Base-by-base conservation (phyloP, 2,113 vertebrate species). In the Ptilonorhynchus violaceus region DNA sequence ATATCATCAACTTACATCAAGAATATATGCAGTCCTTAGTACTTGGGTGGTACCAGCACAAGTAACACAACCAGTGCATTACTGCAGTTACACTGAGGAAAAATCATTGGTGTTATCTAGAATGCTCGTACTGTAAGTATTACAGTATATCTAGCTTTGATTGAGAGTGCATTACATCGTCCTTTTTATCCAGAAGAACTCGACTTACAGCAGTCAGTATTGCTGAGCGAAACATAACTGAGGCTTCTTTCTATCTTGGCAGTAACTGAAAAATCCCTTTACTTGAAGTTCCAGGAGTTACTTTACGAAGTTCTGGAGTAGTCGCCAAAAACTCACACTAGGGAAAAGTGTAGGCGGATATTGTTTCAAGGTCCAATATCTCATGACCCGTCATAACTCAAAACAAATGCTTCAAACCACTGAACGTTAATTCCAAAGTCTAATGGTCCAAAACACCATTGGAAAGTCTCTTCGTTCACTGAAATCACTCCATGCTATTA, bases 391-490 rank as follows among this genome's bases (percentile, higher is more conserved):
- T 94, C 86, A 88, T 97, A 98, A 97, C 86, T 94, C 93, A 97
- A 97, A 97, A 88, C 81, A 96, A 98, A 94, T 95, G 94, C 94
- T 97, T 94, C 93, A 94, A 95, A 96, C 93, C 88, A 96, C 79
- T 91, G 85, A 89, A 97, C 95, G 68, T 91, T 89, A 95, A 91
- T 96, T 94, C 92, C 90, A 47, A 83, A 88, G 60, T 75, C 79
- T 87, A 91, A 93, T 28, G 37, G 68, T 84, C 74, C 91, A 91
- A 94, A 95, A 95, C 80, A 85, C 24, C 73, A 80, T 31, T 92
- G 83, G 91, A 84, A 94, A 89, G 60, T 46, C 53, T 95, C 64
- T 68, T 78, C 1, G 0, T 64, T 87, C 73, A 78, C 76, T 95
- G 85, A 93, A 96, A 76, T 79, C 73, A 81, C 28, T 94, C 92